Conservation (phyloP, 2,113 vertebrate species). For the Cyprinodon brontotheroides region DNA sequence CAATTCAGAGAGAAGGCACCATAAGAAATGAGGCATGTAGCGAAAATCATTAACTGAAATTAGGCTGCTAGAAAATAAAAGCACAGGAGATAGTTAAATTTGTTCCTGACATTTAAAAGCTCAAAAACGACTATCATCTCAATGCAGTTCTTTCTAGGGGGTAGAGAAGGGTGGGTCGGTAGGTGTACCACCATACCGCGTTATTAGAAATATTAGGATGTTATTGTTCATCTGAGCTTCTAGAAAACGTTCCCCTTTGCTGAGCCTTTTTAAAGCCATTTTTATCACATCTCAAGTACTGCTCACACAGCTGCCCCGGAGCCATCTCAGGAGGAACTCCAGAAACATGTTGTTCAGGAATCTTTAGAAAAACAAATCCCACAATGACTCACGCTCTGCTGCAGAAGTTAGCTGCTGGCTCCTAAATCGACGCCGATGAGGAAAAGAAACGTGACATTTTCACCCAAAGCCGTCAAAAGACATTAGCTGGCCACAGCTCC, state of each 20-base stretch:
- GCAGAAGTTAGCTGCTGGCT: slow-evolving; percentile 15
- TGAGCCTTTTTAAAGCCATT: neutral
- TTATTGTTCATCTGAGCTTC: neutral
- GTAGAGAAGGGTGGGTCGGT: too few species aligned
- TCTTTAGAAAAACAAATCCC: slow-evolving; percentile 1
- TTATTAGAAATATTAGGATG: too few species aligned
- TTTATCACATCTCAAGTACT: slow-evolving; percentile 11
- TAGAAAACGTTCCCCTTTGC: neutral
- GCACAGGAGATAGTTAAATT: too few species aligned
- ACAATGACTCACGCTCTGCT: slow-evolving; percentile 27
- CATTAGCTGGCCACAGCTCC: slow-evolving; percentile 31
- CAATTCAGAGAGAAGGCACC: too few species aligned
- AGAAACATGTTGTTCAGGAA: slow-evolving; percentile 7
- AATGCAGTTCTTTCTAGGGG: too few species aligned
- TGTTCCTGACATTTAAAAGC: too few species aligned
- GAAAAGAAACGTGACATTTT: slow-evolving; percentile 20
- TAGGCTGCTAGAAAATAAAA: too few species aligned
- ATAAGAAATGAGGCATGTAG: too few species aligned
- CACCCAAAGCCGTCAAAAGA: slow-evolving; percentile 35
- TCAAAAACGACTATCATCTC: too few species aligned
- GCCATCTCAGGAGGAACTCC: neutral
- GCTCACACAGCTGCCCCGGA: slow-evolving; percentile 4
- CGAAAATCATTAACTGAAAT: too few species aligned
- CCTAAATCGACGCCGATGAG: slow-evolving; percentile 11
- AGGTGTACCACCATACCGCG: too few species aligned